phyloP scores from a whole-genome alignment of 1,140 invertebrate species.

The Rhynchophorus ferrugineus region DNA sequence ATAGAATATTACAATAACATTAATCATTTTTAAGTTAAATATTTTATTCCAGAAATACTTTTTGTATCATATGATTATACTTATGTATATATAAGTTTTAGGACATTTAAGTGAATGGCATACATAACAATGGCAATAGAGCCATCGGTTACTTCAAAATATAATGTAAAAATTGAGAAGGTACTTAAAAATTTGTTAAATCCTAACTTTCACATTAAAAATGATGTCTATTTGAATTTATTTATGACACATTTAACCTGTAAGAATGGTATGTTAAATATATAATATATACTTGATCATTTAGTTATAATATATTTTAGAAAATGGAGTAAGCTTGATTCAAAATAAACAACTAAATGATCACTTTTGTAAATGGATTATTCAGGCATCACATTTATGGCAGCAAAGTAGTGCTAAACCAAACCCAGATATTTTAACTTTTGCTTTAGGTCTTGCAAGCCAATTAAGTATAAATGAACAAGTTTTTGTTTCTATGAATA shows the following conservation, averaged over 20 bases:
- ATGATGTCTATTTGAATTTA: slow-evolving; percentile 46
- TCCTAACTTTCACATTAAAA: slow-evolving; percentile 42
- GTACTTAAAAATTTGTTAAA: slow-evolving; percentile 42
- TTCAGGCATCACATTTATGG: slow-evolving; percentile 24
- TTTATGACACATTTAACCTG: slow-evolving; percentile 42
- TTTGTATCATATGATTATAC: too few species aligned
- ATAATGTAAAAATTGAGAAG: slow-evolving; percentile 33
- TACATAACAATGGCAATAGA: slow-evolving; percentile 5
- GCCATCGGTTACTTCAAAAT: not conserved
- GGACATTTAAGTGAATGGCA: not conserved
- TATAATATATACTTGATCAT: not conserved
- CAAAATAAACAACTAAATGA: slow-evolving; percentile 3
- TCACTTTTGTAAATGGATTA: slow-evolving; percentile 9
- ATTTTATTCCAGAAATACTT: too few species aligned
- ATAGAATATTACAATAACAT: too few species aligned
- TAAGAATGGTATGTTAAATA: not conserved
- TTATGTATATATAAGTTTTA: too few species aligned
- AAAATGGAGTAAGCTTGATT: not conserved
- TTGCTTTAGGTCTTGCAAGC: slow-evolving; percentile 44
- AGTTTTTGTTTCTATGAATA: slow-evolving; percentile 38
- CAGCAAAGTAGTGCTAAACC: slow-evolving; percentile 28
- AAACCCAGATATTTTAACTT: slow-evolving; percentile 40
- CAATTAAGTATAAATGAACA: slow-evolving; percentile 41
- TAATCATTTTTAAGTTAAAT: too few species aligned
- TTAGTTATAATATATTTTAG: not conserved